Evolutionary conservation across 2,113 vertebrate genomes (phyloP).

Genomic region (Engystomops pustulosus): DNA sequence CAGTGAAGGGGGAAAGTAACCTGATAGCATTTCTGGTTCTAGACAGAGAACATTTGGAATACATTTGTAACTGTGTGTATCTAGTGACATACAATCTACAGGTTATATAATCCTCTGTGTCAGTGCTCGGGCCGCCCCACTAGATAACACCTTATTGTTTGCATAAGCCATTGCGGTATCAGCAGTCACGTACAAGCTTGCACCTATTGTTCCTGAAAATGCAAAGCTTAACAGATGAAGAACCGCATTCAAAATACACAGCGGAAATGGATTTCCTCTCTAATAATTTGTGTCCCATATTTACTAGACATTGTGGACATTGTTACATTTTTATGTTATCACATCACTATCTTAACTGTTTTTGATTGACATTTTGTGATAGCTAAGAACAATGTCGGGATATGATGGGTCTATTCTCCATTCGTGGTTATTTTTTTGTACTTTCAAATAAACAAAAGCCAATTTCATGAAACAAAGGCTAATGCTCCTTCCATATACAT

Average conservation of each 20-base stretch:
- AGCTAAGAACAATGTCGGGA: too few relatives aligned
- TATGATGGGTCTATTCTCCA: too few relatives aligned
- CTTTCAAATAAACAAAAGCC: too few relatives aligned
- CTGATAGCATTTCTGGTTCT: neutral
- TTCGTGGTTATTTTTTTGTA: too few relatives aligned
- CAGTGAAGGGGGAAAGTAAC: neutral
- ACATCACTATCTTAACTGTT: neutral
- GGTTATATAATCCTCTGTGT: conserved; percentile 19
- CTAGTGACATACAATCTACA: neutral
- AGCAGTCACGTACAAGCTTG: conserved; percentile 30
- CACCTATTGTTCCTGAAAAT: conserved; percentile 25
- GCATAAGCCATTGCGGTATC: neutral
- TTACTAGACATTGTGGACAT: neutral
- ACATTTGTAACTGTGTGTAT: conserved; percentile 22
- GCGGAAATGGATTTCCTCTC: neutral
- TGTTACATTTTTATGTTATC: neutral
- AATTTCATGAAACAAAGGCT: too few relatives aligned
- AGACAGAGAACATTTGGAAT: neutral
- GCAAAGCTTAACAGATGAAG: neutral
- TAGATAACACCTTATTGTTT: conserved; percentile 52
- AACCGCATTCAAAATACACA: neutral
- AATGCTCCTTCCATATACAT: too few relatives aligned
- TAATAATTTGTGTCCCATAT: neutral
- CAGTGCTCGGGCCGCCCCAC: neutral
- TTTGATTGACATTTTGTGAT: too few relatives aligned